phyloP scores from a whole-genome alignment of 1,140 invertebrate species.

The Macrosteles quadrilineatus region DNA sequence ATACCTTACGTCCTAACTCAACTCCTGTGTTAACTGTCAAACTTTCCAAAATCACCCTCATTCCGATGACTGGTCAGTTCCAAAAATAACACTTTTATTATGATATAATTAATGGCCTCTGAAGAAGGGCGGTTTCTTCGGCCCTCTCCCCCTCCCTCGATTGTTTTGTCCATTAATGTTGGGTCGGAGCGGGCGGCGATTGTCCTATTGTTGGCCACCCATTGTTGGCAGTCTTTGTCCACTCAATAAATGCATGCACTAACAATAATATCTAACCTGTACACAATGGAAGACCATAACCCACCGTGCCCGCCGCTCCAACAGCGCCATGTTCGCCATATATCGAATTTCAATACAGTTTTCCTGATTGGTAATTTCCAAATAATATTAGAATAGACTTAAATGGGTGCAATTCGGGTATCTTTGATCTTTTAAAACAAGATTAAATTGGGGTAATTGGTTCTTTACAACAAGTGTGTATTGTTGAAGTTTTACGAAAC shows the following conservation, averaged over 20 bases:
- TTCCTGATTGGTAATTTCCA: no score
- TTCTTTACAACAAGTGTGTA: no score
- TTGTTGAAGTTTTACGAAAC: no score
- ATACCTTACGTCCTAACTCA: no score
- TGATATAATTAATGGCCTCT: not conserved
- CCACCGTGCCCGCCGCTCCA: not conserved
- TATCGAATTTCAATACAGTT: no score
- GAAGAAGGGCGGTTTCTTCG: not conserved
- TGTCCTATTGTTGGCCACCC: slow-evolving; percentile 16
- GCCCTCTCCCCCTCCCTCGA: not conserved
- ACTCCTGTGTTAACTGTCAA: no score
- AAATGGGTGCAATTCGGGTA: no score
- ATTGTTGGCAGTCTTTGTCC: slow-evolving; percentile 16
- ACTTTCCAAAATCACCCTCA: no score
- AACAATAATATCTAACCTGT: slow-evolving; percentile 23
- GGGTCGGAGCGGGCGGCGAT: slow-evolving; percentile 10
- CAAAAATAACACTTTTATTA: slow-evolving; percentile 1
- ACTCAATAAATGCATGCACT: slow-evolving; percentile 29
- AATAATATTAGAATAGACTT: no score
- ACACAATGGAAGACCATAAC: slow-evolving; percentile 12
- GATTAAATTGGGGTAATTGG: no score
- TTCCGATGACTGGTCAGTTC: not conserved
- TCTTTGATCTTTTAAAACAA: no score
- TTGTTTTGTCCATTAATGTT: slow-evolving; percentile 27
- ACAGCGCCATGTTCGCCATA: no score